A percentile compares a stretch with the other conserved stretches of the same genome.
These are phyloP conservation scores for Carapus acus DNA, from an alignment of 2,797 vertebrate genomes.

Conservation along the genomic window DNA sequence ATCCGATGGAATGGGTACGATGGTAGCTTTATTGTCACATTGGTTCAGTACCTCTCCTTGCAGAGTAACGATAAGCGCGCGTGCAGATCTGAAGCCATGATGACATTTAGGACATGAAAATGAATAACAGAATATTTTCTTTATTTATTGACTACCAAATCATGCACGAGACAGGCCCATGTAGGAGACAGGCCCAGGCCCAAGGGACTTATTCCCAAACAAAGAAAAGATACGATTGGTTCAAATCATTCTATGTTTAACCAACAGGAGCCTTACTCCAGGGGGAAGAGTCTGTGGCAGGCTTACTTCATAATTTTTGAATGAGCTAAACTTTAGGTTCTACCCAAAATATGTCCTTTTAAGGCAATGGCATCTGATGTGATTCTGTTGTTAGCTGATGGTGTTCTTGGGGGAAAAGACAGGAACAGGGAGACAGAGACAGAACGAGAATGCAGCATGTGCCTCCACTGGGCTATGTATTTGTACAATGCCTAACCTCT, in stretches of 20 bases:
- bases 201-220: neutral
- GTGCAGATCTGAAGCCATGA: no score
- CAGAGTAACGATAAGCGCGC: no score
- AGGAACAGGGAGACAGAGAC: conserved; percentile 29
- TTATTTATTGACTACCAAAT: conserved; percentile 21
- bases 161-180: conserved; percentile 18
- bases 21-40: no score
- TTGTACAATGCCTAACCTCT: conserved; percentile 34
- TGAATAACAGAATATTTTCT: no score
- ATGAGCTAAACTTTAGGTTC: conserved; percentile 59
- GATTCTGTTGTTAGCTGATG: conserved; percentile 65
- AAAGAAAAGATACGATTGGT: conserved; percentile 7
- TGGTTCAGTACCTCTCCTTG: no score
- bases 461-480: conserved; percentile 45
- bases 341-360: conserved; percentile 66
- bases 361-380: conserved; percentile 68
- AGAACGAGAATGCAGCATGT: conserved; percentile 40
- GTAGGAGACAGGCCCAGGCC: no score
- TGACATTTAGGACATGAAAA: no score
- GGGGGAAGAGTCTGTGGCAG: conserved; percentile 32
- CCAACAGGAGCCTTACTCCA: conserved; percentile 30
- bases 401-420: conserved; percentile 48
- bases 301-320: conserved; percentile 60
- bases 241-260: conserved; percentile 42
- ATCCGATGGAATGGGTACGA: no score